phyloP scores from a whole-genome alignment of 2,888 invertebrate genomes.

The Prosopocoilus inquinatus region DNA sequence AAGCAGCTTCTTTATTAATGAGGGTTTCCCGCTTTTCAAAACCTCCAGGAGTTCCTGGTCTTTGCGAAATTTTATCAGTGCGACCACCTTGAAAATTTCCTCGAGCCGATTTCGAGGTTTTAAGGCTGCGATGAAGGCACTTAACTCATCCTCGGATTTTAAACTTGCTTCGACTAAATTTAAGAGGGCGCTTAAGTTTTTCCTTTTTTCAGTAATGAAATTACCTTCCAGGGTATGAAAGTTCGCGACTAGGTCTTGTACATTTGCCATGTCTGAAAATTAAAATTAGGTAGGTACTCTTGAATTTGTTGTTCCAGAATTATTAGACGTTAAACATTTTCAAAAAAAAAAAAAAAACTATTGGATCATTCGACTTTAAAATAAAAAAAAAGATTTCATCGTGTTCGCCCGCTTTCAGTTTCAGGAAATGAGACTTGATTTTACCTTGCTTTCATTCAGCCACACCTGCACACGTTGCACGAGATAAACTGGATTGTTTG shows the following conservation, averaged over 20 bases:
- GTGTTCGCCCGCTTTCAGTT: too few relatives aligned
- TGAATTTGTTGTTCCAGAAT: too few relatives aligned
- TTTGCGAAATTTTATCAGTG: constrained; percentile 12
- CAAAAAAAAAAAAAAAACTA: too few relatives aligned
- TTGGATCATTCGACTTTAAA: too few relatives aligned
- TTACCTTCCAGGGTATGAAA: background rate
- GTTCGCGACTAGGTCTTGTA: background rate
- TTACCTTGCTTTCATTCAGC: too few relatives aligned
- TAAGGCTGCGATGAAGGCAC: background rate
- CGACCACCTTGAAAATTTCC: constrained; percentile 16
- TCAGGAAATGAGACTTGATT: too few relatives aligned
- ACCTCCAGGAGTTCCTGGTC: constrained; percentile 7
- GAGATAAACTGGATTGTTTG: too few relatives aligned
- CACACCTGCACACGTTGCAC: too few relatives aligned
- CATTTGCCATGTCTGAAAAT: background rate
- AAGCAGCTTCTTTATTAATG: constrained; percentile 6
- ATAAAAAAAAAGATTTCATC: too few relatives aligned
- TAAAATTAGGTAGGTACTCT: too few relatives aligned
- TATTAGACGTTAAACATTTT: too few relatives aligned
- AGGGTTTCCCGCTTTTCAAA: constrained; percentile 12
- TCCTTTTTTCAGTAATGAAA: background rate
- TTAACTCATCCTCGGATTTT: background rate
- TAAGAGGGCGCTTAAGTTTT: constrained; percentile 1
- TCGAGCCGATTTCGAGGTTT: constrained; percentile 11
- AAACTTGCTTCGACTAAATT: background rate